Evolutionary conservation across 2,113 vertebrate genomes (phyloP).

Genomic region (Urocynchramus pylzowi): DNA sequence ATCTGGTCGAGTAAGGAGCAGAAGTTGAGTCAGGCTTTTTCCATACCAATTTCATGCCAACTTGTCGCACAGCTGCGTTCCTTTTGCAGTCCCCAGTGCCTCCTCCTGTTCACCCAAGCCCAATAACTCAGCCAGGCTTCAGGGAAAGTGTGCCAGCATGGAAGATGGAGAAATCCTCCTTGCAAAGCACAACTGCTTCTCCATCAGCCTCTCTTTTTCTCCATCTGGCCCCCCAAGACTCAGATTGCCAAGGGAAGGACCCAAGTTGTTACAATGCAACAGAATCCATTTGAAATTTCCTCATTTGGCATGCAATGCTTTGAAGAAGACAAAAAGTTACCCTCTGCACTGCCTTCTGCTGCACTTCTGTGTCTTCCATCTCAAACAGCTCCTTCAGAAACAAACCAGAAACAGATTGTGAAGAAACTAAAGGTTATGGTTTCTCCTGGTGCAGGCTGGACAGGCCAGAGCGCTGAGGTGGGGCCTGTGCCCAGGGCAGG

Average conservation of each 20-base stretch:
- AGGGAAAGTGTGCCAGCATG: neutral
- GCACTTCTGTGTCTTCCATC: neutral
- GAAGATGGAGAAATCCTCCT: neutral
- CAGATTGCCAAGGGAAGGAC: neutral
- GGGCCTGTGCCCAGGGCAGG: neutral
- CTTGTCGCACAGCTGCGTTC: neutral
- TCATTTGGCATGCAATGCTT: neutral
- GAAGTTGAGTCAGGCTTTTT: neutral
- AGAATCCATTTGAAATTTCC: neutral
- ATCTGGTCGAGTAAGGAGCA: neutral
- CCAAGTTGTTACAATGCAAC: neutral
- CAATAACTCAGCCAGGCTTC: neutral
- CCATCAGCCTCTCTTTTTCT: neutral
- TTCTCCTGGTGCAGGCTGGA: neutral
- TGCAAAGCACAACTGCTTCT: neutral
- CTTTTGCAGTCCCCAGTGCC: neutral
- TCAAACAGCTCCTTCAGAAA: slow-evolving; percentile 56
- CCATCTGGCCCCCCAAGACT: neutral
- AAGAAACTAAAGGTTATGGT: neutral
- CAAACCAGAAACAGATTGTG: neutral
- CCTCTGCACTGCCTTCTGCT: slow-evolving; percentile 27
- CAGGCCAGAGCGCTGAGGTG: neutral
- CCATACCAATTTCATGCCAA: neutral
- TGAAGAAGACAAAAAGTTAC: slow-evolving; percentile 24
- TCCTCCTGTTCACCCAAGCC: neutral